Evolutionary conservation across 1,140 invertebrate genomes (phyloP).

Genomic region (Aphaenogaster floridana): DNA sequence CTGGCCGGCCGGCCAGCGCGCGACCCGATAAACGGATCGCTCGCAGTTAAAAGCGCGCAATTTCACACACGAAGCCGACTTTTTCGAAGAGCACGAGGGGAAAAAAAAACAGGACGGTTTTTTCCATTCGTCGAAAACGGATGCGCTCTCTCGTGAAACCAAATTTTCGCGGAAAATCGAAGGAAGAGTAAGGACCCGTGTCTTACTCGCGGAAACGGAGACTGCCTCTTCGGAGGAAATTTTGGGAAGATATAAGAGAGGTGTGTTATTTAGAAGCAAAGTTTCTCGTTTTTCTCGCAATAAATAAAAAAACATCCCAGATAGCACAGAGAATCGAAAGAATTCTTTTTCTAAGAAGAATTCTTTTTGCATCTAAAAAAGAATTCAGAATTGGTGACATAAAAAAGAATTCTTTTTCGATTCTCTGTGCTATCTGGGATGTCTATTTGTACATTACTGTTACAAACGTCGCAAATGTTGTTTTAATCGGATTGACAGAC

Average conservation of each 20-base stretch:
- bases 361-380: too few species aligned
- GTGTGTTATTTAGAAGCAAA: background rate
- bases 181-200: background rate
- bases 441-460: background rate
- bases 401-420: too few species aligned
- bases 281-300: background rate
- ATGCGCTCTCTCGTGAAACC: background rate
- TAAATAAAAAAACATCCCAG: background rate
- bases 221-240: background rate
- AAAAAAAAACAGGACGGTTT: background rate
- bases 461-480: background rate
- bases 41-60: conserved; percentile 38
- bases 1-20: conserved; percentile 7
- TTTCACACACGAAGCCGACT: conserved; percentile 10
- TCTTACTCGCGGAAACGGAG: background rate
- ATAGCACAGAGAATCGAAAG: too few species aligned
- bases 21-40: conserved; percentile 36
- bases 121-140: background rate
- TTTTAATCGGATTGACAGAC: background rate
- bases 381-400: too few species aligned
- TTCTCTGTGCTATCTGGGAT: too few species aligned
- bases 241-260: background rate
- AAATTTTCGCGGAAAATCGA: background rate
- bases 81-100: background rate
- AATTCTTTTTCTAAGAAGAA: too few species aligned